phyloP scores from a whole-genome alignment of 2,113 vertebrate genomes.

The Lutjanus erythropterus region DNA sequence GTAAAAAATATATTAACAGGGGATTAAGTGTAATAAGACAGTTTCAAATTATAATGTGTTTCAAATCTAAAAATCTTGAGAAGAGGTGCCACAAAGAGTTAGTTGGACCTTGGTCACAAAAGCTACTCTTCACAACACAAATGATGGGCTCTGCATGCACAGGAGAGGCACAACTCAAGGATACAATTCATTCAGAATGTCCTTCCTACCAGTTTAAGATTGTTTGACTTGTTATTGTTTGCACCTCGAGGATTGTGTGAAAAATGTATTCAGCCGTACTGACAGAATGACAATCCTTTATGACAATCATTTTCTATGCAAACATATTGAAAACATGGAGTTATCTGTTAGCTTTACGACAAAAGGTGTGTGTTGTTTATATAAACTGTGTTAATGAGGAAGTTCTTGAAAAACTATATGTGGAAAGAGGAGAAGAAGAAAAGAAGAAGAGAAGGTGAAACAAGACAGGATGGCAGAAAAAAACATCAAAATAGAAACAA shows the following conservation, averaged over 20 bases:
- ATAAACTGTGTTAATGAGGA: not conserved
- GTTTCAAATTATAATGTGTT: not conserved
- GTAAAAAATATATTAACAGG: no score
- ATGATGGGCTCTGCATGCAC: no score
- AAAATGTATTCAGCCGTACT: not conserved
- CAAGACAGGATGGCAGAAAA: not conserved
- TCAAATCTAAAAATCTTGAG: not conserved
- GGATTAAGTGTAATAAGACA: no score
- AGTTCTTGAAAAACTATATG: not conserved
- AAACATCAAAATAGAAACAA: constrained; percentile 31
- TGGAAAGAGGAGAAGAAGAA: not conserved
- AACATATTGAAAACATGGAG: not conserved
- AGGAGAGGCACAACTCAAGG: not conserved
- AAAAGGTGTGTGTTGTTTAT: not conserved
- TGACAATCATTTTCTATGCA: no score
- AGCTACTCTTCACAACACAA: not conserved
- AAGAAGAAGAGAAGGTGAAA: not conserved
- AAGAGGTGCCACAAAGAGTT: not conserved
- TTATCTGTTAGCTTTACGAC: not conserved
- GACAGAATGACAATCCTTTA: not conserved
- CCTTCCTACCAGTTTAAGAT: no score
- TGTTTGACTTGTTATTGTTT: not conserved
- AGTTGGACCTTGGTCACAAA: not conserved
- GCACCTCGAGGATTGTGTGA: not conserved
- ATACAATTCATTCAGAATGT: not conserved